Evolutionary conservation across 1,140 invertebrate genomes (phyloP).

Genomic region (Aporrectodea caliginosa): DNA sequence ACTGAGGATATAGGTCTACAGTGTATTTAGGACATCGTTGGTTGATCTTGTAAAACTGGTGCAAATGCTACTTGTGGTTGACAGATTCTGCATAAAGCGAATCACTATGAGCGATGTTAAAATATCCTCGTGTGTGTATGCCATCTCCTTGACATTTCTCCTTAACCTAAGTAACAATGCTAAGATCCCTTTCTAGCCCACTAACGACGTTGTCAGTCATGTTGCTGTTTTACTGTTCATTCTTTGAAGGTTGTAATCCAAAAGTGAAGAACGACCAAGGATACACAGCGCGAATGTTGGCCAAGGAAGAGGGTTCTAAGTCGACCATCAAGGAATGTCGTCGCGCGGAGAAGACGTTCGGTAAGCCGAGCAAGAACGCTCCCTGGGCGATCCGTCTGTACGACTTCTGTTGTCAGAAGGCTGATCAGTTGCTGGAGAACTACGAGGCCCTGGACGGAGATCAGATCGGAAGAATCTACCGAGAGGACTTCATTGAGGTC

Average conservation of each 20-base stretch:
- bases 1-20: too few relatives aligned
- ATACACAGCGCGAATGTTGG: conserved; percentile 45
- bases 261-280: conserved; percentile 55
- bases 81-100: too few relatives aligned
- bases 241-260: conserved; percentile 52
- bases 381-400: conserved; percentile 53
- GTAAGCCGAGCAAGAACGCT: conserved; percentile 53
- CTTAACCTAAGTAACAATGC: too few relatives aligned
- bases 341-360: conserved; percentile 54
- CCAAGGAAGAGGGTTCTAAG: conserved; percentile 51
- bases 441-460: conserved; percentile 48
- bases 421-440: conserved; percentile 42
- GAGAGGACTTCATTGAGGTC: conserved; percentile 48
- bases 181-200: too few relatives aligned
- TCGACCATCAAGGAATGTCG: conserved; percentile 51
- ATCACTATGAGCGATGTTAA: too few relatives aligned
- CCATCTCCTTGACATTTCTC: too few relatives aligned
- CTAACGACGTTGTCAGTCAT: too few relatives aligned
- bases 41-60: too few relatives aligned
- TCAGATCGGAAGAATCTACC: conserved; percentile 42
- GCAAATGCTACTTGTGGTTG: too few relatives aligned
- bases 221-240: too few relatives aligned
- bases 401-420: conserved; percentile 49
- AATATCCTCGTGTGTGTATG: too few relatives aligned
- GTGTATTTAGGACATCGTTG: too few relatives aligned